Conservation (phyloP, 2,888 invertebrate species). For the Dynastes grantii region DNA sequence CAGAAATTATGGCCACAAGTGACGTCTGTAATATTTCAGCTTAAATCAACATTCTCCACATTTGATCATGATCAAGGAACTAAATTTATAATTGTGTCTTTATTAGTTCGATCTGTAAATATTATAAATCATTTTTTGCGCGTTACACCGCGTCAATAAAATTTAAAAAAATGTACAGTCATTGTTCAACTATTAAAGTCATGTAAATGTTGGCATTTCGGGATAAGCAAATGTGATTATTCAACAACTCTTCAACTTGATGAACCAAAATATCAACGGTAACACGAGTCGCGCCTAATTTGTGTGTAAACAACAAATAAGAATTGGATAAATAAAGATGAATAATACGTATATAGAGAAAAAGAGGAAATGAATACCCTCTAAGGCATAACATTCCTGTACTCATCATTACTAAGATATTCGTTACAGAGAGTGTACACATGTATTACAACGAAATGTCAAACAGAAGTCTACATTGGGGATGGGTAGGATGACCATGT, state of each 20-base stretch:
- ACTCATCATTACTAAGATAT: conserved; percentile 3
- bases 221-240: neutral
- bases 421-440: conserved; percentile 13
- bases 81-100: no score
- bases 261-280: neutral
- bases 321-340: conserved; percentile 2
- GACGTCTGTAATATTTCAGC: no score
- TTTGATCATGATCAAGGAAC: no score
- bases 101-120: no score
- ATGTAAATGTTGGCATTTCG: neutral
- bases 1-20: no score
- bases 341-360: neutral
- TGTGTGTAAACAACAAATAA: neutral
- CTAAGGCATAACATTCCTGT: conserved; percentile 40
- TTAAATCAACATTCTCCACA: no score
- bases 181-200: no score
- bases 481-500: conserved; percentile 43
- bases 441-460: conserved; percentile 40
- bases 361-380: conserved; percentile 1
- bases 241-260: neutral
- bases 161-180: no score
- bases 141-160: no score
- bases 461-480: conserved; percentile 12
- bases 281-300: conserved; percentile 2
- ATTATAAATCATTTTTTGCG: no score